Percentiles rank a stretch among this genome's conserved stretches.
Evolutionary conservation across 2,113 vertebrate species (phyloP).

Genomic region (Murina feae): DNA sequence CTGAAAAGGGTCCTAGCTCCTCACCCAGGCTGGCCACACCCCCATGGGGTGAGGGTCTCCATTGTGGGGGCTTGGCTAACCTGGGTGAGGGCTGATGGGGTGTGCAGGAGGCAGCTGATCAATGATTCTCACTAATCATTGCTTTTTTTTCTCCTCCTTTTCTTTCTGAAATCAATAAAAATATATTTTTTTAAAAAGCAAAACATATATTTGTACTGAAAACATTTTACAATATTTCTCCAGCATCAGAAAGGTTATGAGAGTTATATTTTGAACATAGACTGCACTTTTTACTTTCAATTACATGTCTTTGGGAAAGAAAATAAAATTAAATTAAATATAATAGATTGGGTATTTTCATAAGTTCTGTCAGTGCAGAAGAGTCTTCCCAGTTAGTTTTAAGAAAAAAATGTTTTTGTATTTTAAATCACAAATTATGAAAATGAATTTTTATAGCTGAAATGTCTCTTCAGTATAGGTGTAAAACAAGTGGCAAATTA

Average conservation of each 20-base stretch:
- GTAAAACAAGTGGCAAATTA: conserved; percentile 29
- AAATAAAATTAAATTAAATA: background rate
- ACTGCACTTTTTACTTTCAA: conserved; percentile 2
- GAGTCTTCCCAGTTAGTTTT: background rate
- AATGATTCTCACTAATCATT: too few species aligned
- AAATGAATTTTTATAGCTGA: conserved; percentile 28
- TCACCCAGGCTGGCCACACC: too few species aligned
- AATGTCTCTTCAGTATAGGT: background rate
- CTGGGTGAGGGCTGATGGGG: too few species aligned
- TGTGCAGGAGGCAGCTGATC: too few species aligned
- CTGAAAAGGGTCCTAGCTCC: too few species aligned
- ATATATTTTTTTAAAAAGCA: background rate
- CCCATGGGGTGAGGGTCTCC: too few species aligned
- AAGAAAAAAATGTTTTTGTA: background rate
- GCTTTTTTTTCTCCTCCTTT: too few species aligned
- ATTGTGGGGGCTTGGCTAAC: too few species aligned
- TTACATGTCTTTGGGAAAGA: background rate
- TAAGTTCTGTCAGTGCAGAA: background rate
- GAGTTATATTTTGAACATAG: background rate
- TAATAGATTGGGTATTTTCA: conserved; percentile 1
- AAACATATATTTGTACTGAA: background rate
- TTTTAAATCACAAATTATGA: background rate
- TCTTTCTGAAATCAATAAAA: background rate
- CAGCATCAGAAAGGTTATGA: background rate
- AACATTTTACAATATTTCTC: background rate